Base-by-base conservation (phyloP, 2,797 vertebrate species). In the Paguma larvata region DNA sequence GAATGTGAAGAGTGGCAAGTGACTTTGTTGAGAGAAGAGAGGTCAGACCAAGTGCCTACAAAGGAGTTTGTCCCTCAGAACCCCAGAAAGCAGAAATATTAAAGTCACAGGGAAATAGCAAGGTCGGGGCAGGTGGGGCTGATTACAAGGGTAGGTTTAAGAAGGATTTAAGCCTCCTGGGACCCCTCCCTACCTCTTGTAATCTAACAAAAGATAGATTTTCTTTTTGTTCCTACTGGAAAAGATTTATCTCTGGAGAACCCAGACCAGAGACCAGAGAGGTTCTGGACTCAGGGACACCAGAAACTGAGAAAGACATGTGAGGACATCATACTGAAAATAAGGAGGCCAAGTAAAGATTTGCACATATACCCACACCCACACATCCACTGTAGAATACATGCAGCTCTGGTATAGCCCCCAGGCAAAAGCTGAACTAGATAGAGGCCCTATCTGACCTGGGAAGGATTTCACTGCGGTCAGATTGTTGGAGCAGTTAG, bases 161-260 rank as follows among this genome's bases (percentile, higher is more conserved):
- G 75, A 72, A 94, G 53, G 77, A 91, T 51, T 59, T 68, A 72
- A 48, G 53, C n/a, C 41, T 46, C 15, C 67, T 75, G 51, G 19
- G 51, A 51, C 4, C 44, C 23, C n/a, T 41, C 16, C 14, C 19
- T 30, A 8, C 10, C n/a, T 38, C 53, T 62, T 38, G 13, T 23
- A 85, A 27, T 51, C 11, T 3, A 56, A 79, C 16, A 34, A 23
- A 59, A 23, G 56, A 59, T 53, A 53, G 53, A 53, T 53, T 53
- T 53, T 16, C 19, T 10, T 51, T 53, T 53, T 53, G 53, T 53
- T 53, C 53, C 56, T 59, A 21, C 56, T 48, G 14, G 21, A 70
- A 68, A 73, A 83, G 8, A 38, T n/a, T 84, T 70, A 73, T 46
- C 91, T 94, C 46, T 77, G 67, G 14, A 89, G 53, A 88, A 95